A percentile compares a stretch with the other conserved stretches of the same genome.
These are phyloP conservation scores for Rattus rattus DNA, from an alignment of 2,113 vertebrate species.

Conservation along the genomic window DNA sequence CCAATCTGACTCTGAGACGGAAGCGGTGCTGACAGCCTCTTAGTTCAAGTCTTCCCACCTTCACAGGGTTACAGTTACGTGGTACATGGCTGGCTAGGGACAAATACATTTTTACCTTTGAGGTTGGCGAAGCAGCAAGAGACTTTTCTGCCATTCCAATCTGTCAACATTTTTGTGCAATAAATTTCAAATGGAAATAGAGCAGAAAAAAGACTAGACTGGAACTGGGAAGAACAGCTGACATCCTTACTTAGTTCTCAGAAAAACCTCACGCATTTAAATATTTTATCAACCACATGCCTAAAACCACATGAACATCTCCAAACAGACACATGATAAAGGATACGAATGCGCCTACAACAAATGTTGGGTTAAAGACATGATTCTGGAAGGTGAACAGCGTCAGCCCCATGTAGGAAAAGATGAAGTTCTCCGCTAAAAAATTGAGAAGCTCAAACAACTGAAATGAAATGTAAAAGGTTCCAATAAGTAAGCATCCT, in stretches of 20 bases:
- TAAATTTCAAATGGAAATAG: slow-evolving; percentile 41
- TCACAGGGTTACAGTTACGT: neutral
- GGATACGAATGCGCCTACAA: slow-evolving; percentile 98
- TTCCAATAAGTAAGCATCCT: slow-evolving; percentile 60
- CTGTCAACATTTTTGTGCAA: slow-evolving; percentile 41
- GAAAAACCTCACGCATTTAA: slow-evolving; percentile 39
- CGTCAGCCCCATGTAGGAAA: slow-evolving; percentile 99
- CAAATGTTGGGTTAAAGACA: slow-evolving; percentile 95
- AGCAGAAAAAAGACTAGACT: neutral
- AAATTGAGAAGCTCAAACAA: slow-evolving; percentile 99
- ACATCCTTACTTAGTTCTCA: slow-evolving; percentile 40
- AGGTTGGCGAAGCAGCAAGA: neutral
- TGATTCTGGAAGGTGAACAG: slow-evolving; percentile 99
- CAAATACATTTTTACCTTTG: slow-evolving; percentile 33
- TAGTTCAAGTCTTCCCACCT: neutral
- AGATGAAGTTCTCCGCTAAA: slow-evolving; percentile 99
- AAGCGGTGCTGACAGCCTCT: neutral
- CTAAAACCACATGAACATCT: neutral
- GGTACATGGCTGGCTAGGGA: neutral
- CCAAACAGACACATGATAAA: slow-evolving; percentile 77
- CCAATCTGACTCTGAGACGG: neutral
- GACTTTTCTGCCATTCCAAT: slow-evolving; percentile 4
- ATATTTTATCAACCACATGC: neutral
- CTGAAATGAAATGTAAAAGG: slow-evolving; percentile 86
- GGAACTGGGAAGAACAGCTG: neutral